Evolutionary conservation across 2,797 vertebrate genomes (phyloP), one percentile per base, ranked within the genome.

Genomic region (Sebastolobus altivelis): DNA sequence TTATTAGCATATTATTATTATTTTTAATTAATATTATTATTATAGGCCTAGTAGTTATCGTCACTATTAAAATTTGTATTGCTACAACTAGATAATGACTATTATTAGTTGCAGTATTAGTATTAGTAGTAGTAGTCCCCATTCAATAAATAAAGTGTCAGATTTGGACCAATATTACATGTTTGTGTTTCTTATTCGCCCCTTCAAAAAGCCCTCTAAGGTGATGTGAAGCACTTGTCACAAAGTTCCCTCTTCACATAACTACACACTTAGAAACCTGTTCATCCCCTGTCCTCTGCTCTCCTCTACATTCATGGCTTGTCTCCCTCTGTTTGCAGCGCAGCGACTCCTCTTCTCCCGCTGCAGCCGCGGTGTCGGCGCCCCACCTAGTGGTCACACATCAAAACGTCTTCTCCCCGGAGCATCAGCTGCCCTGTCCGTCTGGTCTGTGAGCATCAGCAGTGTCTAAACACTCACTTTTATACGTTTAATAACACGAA

Each of bases 341-440:
- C 20, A 18, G 69, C 38, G 3, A 66, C 37, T 22, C 27, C 16
- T 14, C 77, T 3, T 6, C 25, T 37, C 11, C 43, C 1, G 13
- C 65, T 38, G 82, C 62, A 46, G 58, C 65, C 0, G 61, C 7
- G 49, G 40, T 6, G 20, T 9, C 31, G 9, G 2, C 13, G 80
- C 90, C 8, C 84, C 85, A 79, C 60, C 89, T 82, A 61, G 71
- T 46, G 90, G 75, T 5, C 38, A 72, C 3, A 67, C 0, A 1
- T 0, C 11, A 12, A 9, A 27, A 54, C 58, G 3, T 18, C 54
- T 8, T 3, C 6, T 1, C 8, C 43, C 43, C 7, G 43, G 43
- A 4, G 40, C 40, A 43, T 46, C 43, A 46, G 43, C 13, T 8
- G 33, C 6, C 6, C 4, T 46, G 54, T 22, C 43, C 43, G 18